Evolutionary conservation across 2,888 invertebrate genomes (phyloP).

Genomic region (Polydrusus tereticollis): DNA sequence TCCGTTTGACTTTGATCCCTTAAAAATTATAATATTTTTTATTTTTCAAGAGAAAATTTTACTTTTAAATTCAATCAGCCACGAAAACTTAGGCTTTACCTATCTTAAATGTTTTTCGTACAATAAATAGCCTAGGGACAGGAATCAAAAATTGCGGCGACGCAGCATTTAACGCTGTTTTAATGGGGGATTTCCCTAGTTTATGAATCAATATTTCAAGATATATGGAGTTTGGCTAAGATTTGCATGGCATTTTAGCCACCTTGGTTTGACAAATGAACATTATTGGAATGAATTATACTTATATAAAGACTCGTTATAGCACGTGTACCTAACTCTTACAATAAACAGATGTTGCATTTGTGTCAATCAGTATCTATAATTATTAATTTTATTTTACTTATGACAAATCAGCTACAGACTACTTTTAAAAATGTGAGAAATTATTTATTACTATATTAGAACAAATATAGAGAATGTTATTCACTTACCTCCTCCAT

Average conservation of each 20-base stretch:
- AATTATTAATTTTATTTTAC: background rate
- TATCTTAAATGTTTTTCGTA: background rate
- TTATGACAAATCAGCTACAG: background rate
- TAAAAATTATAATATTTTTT: too few relatives aligned
- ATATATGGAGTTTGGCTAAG: background rate
- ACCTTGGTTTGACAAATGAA: background rate
- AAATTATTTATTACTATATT: background rate
- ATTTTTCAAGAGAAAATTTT: too few relatives aligned
- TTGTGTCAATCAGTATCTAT: background rate
- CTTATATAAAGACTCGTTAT: background rate
- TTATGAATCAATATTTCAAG: background rate
- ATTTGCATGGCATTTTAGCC: background rate
- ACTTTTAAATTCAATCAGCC: too few relatives aligned
- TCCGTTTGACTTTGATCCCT: too few relatives aligned
- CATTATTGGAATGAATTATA: background rate
- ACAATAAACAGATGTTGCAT: background rate
- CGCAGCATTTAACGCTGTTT: background rate
- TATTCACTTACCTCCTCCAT: background rate
- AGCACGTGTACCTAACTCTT: background rate
- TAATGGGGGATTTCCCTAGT: background rate
- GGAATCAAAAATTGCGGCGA: background rate
- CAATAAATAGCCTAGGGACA: background rate
- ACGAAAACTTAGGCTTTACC: too few relatives aligned
- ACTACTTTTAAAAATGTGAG: background rate
- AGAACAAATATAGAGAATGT: background rate